These are phyloP conservation scores for Trisateles emortualis DNA, from an alignment of 2,888 invertebrate species.

Conservation along the genomic window DNA sequence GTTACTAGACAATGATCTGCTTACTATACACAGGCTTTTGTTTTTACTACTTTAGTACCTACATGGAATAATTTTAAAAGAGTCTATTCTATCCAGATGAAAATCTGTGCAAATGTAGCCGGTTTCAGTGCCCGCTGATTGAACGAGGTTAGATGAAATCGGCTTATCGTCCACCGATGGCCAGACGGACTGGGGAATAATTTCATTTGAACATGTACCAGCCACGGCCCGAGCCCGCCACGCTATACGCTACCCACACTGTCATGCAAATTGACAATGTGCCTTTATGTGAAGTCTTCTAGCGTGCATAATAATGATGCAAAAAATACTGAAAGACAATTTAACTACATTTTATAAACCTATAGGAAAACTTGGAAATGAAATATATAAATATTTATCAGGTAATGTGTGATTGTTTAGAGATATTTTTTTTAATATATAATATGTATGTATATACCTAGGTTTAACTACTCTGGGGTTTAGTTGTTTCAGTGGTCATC, in stretches of 20 bases:
- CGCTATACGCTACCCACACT: slow-evolving; percentile 37
- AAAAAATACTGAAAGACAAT: not conserved
- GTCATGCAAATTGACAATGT: slow-evolving; percentile 61
- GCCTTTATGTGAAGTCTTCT: slow-evolving; percentile 28
- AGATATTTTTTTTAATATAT: too few relatives aligned
- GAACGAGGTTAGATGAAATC: slow-evolving; percentile 81
- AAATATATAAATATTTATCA: too few relatives aligned
- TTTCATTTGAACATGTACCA: slow-evolving; percentile 70
- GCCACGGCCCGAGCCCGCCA: slow-evolving; percentile 36
- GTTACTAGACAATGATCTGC: too few relatives aligned
- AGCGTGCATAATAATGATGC: slow-evolving; percentile 13
- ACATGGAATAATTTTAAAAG: not conserved
- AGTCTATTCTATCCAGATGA: slow-evolving; percentile 3
- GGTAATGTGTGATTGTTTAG: too few relatives aligned
- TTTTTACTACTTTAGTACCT: too few relatives aligned
- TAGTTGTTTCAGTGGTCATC: too few relatives aligned
- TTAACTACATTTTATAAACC: too few relatives aligned
- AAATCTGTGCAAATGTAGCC: slow-evolving; percentile 52
- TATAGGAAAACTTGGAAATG: too few relatives aligned
- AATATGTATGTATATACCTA: too few relatives aligned
- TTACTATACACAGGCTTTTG: too few relatives aligned
- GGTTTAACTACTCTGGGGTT: too few relatives aligned
- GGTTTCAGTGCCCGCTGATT: slow-evolving; percentile 68
- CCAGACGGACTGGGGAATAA: slow-evolving; percentile 64
- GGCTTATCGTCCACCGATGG: slow-evolving; percentile 75